Conservation (phyloP, 2,797 vertebrate species). For the Ispidina lecontei region DNA sequence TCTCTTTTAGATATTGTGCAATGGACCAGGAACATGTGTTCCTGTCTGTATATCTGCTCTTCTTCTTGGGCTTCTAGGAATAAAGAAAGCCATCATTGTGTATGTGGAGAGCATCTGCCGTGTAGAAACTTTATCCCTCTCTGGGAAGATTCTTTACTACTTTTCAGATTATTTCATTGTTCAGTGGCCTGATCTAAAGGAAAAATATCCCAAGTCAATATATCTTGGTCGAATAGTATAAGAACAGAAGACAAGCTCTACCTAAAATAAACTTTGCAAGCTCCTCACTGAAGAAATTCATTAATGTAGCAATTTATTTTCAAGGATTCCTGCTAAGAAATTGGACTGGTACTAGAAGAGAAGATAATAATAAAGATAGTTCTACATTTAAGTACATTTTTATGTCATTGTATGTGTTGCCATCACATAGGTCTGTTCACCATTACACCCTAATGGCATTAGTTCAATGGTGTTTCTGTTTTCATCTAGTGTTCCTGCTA, state of each 20-base stretch:
- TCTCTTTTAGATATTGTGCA: slow-evolving; percentile 91
- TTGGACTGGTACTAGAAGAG: not conserved
- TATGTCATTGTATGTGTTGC: not conserved
- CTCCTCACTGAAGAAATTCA: not conserved
- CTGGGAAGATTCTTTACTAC: slow-evolving; percentile 89
- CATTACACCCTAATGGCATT: not conserved
- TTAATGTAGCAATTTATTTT: slow-evolving; percentile 7
- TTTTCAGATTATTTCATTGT: slow-evolving; percentile 93
- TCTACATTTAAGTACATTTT: not conserved
- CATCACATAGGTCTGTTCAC: not conserved
- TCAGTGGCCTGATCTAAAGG: slow-evolving; percentile 90
- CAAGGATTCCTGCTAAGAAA: not conserved
- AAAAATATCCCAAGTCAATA: slow-evolving; percentile 89
- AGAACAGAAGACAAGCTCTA: slow-evolving; percentile 34
- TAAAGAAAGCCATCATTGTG: slow-evolving; percentile 90
- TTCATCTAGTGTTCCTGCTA: slow-evolving; percentile 31
- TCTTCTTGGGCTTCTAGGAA: slow-evolving; percentile 87
- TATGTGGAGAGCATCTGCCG: slow-evolving; percentile 95
- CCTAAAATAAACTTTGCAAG: not conserved
- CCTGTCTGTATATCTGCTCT: slow-evolving; percentile 89
- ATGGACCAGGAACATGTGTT: slow-evolving; percentile 94
- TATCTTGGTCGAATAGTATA: slow-evolving; percentile 92
- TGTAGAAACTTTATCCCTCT: slow-evolving; percentile 90
- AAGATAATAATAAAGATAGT: not conserved
- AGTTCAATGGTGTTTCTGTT: not conserved